A percentile compares a stretch with the other conserved stretches of the same genome.
Evolutionary conservation across 2,888 invertebrate genomes (phyloP).

Genomic region (Eupithecia abbreviata): DNA sequence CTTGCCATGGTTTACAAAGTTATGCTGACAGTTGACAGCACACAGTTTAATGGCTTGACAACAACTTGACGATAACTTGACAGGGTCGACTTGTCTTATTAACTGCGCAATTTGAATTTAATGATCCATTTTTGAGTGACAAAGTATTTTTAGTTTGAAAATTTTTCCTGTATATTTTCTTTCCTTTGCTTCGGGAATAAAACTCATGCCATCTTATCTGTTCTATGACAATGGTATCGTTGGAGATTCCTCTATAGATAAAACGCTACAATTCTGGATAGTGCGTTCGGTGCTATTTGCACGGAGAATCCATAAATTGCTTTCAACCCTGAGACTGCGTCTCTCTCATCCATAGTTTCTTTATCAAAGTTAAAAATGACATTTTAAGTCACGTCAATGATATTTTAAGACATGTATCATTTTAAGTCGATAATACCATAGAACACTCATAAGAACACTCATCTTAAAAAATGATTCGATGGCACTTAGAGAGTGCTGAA

Average conservation of each 20-base stretch:
- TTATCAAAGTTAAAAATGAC: not conserved
- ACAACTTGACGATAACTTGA: slow-evolving; percentile 10
- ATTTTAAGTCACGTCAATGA: no score
- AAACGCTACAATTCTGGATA: not conserved
- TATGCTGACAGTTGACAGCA: slow-evolving; percentile 32
- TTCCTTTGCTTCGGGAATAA: not conserved
- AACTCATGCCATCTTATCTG: not conserved
- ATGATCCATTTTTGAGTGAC: not conserved
- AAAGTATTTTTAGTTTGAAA: not conserved
- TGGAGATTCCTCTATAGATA: not conserved
- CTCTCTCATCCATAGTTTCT: not conserved
- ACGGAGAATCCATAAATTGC: not conserved
- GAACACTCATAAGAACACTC: not conserved
- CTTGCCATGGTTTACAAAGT: slow-evolving; percentile 27
- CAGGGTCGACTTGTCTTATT: slow-evolving; percentile 17
- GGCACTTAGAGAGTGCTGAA: not conserved
- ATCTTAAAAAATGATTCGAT: not conserved
- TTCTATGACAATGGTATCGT: not conserved
- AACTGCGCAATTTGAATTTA: slow-evolving; percentile 19
- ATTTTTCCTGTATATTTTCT: not conserved
- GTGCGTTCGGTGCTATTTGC: not conserved
- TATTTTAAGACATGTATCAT: no score
- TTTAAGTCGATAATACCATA: not conserved
- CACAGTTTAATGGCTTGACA: slow-evolving; percentile 28
- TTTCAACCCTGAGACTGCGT: not conserved